A percentile compares a stretch with the other conserved stretches of the same genome.
These are phyloP conservation scores for Andrena haemorrhoa DNA, from an alignment of 2,888 invertebrate species.

Conservation along the genomic window DNA sequence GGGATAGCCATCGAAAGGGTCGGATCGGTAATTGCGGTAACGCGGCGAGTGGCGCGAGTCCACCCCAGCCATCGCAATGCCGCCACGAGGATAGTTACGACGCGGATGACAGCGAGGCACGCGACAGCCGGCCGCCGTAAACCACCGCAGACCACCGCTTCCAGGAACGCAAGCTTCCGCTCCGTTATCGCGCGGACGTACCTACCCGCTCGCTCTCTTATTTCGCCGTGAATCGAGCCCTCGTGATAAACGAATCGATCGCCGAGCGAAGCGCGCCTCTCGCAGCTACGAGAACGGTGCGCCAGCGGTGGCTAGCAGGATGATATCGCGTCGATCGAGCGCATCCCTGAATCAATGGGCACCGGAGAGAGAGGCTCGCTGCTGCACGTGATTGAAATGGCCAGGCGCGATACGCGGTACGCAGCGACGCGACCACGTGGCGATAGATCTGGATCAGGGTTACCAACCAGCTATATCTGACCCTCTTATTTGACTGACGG, in stretches of 20 bases:
- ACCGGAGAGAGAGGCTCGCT: background rate
- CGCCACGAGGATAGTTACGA: conserved; percentile 21
- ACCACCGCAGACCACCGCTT: background rate
- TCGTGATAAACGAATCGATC: background rate
- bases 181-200: conserved; percentile 6
- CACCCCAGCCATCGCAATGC: conserved; percentile 12
- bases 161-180: conserved; percentile 24
- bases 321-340: background rate
- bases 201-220: background rate
- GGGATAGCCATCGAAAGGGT: background rate
- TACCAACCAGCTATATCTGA: conserved; percentile 83
- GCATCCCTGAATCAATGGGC: background rate
- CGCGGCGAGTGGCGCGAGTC: conserved; percentile 10
- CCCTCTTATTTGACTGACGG: conserved; percentile 83
- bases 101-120: conserved; percentile 34
- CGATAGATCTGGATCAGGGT: conserved; percentile 84
- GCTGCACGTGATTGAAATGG: conserved; percentile 56
- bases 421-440: conserved; percentile 79
- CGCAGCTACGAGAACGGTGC: background rate
- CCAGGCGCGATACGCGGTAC: conserved; percentile 12
- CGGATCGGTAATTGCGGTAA: background rate
- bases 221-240: conserved; percentile 2
- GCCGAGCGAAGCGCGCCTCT: background rate
- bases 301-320: too few relatives aligned
- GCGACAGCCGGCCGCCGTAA: conserved; percentile 35